phyloP scores from a whole-genome alignment of 1,140 invertebrate genomes.

The Caenorhabditis brenneri region DNA sequence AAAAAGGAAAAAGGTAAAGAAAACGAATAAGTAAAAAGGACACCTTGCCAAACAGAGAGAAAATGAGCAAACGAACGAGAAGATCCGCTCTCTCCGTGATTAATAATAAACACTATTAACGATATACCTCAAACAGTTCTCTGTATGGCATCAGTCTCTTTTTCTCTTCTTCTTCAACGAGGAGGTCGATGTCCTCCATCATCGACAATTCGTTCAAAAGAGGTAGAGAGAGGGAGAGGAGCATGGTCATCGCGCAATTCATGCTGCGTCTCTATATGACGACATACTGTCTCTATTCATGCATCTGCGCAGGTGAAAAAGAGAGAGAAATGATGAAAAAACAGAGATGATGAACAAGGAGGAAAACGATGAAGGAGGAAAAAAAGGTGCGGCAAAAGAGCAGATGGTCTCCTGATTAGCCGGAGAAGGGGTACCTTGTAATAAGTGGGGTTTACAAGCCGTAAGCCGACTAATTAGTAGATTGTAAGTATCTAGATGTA shows the following conservation, averaged over 20 bases:
- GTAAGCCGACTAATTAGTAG: neutral
- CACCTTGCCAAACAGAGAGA: slow-evolving; percentile 9
- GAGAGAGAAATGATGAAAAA: neutral
- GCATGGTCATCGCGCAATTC: slow-evolving; percentile 16
- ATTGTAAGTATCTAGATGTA: too few relatives aligned
- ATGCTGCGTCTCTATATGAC: neutral
- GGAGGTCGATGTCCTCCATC: neutral
- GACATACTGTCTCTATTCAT: neutral
- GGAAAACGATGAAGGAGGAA: neutral
- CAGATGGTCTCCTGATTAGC: neutral
- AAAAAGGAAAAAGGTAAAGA: neutral
- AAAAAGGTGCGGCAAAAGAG: neutral
- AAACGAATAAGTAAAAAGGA: neutral
- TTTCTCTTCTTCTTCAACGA: neutral
- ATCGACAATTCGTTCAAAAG: too few relatives aligned
- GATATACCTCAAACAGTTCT: neutral
- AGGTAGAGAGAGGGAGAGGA: neutral
- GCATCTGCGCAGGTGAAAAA: slow-evolving; percentile 30
- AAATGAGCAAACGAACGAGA: neutral
- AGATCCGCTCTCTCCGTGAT: neutral
- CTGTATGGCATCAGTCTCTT: neutral
- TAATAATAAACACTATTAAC: slow-evolving; percentile 34
- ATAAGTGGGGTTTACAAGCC: too few relatives aligned
- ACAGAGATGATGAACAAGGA: neutral
- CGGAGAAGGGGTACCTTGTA: neutral